Base-by-base conservation (phyloP, 2,888 invertebrate species). In the Drosophila siamana region DNA sequence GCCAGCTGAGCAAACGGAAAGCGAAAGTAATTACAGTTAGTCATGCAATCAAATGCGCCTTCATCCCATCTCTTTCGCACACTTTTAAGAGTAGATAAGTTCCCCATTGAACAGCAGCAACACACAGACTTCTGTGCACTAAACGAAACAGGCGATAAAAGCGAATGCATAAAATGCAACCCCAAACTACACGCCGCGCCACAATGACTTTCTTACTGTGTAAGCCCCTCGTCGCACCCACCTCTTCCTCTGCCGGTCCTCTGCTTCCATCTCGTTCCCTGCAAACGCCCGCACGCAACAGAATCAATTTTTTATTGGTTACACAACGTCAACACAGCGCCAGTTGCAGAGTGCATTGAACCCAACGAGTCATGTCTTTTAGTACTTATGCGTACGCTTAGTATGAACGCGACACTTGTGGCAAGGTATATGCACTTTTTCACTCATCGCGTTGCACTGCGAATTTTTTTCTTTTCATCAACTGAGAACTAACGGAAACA, bases 301-400 rank as follows among this genome's bases (percentile, higher is more conserved):
- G 82, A 83, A 83, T 83, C 82, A 83, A 83, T 83, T 75, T 82
- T 84, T 84, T 83, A 83, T 83, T 84, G 82, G 82, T 83, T 83
- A 84, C 82, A 84, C 85, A 83, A 83, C 85, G 69, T 47, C 75
- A 66, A 63, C 69, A 62, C 72, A 73, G 72, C 81, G 69, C 66
- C 68, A 66, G 65, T 36, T 30, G 65, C 47, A 56, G 52, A 82
- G 82, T 83, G 64, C 82, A 84, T 78, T 83, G 85, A 83, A 80
- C 82, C 64, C 71, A 57, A 30, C 64, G 65, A 67, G 74, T 64
- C 70, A 74, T 84, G 78, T 82, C 80, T 83, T 84, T 84, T 78
- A 80, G 76, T 80, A 82, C 82, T 78, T 84, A 72, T 84, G 61
- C 50, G 41, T 22, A 46, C 26, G 48, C 57, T 24, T 52, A 46